Evolutionary conservation across 2,888 invertebrate genomes (phyloP).

Genomic region (Mimumesa dahlbomi): DNA sequence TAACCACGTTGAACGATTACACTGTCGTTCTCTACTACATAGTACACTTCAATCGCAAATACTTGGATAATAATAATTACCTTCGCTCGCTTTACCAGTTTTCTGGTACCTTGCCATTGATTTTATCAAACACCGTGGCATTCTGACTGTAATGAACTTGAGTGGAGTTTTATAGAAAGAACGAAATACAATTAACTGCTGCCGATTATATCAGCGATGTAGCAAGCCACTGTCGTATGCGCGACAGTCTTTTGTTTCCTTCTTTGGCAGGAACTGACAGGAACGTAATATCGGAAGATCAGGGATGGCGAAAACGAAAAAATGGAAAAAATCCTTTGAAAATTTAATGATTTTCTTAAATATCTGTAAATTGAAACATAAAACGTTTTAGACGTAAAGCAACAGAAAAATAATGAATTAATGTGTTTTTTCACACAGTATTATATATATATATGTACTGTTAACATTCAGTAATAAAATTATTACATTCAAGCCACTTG

Average conservation of each 20-base stretch:
- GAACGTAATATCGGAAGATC: conserved; percentile 19
- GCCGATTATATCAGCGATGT: conserved; percentile 32
- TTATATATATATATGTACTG: too few relatives aligned
- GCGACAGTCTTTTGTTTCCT: conserved; percentile 47
- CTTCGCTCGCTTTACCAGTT: conserved; percentile 52
- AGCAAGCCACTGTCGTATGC: conserved; percentile 46
- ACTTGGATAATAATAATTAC: conserved; percentile 47
- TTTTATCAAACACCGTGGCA: conserved; percentile 76
- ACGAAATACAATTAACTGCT: conserved; percentile 11
- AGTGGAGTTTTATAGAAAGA: conserved; percentile 7
- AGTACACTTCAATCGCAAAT: conserved; percentile 1
- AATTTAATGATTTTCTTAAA: too few relatives aligned
- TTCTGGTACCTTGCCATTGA: conserved; percentile 71
- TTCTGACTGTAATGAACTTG: conserved; percentile 35
- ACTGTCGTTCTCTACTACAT: conserved; percentile 20
- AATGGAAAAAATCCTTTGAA: too few relatives aligned
- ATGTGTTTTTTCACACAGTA: too few relatives aligned
- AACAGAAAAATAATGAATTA: too few relatives aligned
- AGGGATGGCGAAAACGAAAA: too few relatives aligned
- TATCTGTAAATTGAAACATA: too few relatives aligned
- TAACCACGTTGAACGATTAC: conserved; percentile 26
- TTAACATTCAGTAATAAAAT: too few relatives aligned
- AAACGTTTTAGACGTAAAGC: too few relatives aligned
- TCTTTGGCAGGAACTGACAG: conserved; percentile 35
- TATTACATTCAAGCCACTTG: too few relatives aligned